Evolutionary conservation across 2,888 invertebrate species (phyloP), one percentile per base, ranked within the genome.

Genomic region (Himalopsyche japonica): DNA sequence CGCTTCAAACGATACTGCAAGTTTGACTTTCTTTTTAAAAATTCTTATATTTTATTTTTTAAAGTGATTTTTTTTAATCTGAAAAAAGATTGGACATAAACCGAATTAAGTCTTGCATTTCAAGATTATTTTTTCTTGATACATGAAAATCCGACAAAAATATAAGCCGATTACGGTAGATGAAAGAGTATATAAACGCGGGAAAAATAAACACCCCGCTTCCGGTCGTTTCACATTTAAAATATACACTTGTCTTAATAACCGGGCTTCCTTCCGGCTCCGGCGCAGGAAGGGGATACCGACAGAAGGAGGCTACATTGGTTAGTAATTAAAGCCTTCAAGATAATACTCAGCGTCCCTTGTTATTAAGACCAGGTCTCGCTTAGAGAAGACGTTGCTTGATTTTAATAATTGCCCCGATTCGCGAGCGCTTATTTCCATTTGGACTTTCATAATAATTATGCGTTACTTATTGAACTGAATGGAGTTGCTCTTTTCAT

Each of bases 241-340:
- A 81, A 76, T 81, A 81, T 81, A 47, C 82, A 77, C 82, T 82
- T 80, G 57, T 84, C 84, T 85, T 82, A 82, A 85, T 85, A 85
- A 85, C 82, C 79, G 32, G 47, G 64, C 76, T 76, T 85, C 79
- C 80, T 85, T 85, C 85, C 85, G 85, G 85, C 37, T 77, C 47
- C 76, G 47, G 30, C 32, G 81, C 48, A 48, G 85, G 82, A 84
- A 84, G 84, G 82, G 84, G 84, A 84, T 79, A 82, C 81, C 34
- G 70, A 47, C 84, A 27, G 57, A 32, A 79, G 77, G 84, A 81
- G 81, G 83, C 79, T 80, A 34, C 80, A 70, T 48, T 32, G 81
- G 30, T 82, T 48, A 48, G 81, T 82, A 82, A 82, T 82, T 82
- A 82, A 82, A 82, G 77, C 81, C 81, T 81, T 82, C 43, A 64